A percentile compares a stretch with the other conserved stretches of the same genome.
phyloP scores from a whole-genome alignment of 2,888 invertebrate species.

The Chrysomela aeneicollis region DNA sequence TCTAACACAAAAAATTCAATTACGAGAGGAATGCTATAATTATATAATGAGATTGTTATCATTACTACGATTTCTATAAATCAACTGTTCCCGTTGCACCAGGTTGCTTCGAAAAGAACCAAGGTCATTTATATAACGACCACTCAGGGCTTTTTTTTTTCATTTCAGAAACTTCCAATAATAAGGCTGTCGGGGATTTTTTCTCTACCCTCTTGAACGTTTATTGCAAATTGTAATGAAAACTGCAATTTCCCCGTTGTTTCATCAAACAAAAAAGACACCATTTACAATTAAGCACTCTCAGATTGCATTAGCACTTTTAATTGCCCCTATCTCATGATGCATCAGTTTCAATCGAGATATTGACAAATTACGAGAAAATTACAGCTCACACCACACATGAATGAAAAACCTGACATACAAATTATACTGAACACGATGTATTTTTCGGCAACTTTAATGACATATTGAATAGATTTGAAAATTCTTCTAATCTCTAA shows the following conservation, averaged over 20 bases:
- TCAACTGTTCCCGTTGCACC: not conserved
- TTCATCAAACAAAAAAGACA: no score
- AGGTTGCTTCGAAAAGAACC: not conserved
- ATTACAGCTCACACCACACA: not conserved
- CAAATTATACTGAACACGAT: no score
- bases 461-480: no score
- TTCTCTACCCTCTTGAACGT: not conserved
- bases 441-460: no score
- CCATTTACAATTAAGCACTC: no score
- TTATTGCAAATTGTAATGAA: not conserved
- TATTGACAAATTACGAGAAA: slow-evolving; percentile 2
- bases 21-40: not conserved
- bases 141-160: not conserved
- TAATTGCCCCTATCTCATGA: slow-evolving; percentile 1
- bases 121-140: not conserved
- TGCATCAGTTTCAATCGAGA: not conserved
- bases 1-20: not conserved
- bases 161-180: not conserved
- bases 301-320: not conserved
- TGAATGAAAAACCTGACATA: no score
- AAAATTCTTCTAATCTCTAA: no score
- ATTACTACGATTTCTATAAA: not conserved
- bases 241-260: not conserved
- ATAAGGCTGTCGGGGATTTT: slow-evolving; percentile 1
- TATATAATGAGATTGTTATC: not conserved